Evolutionary conservation across 2,888 invertebrate genomes (phyloP).

Genomic region (Rhaphigaster nebulosa): DNA sequence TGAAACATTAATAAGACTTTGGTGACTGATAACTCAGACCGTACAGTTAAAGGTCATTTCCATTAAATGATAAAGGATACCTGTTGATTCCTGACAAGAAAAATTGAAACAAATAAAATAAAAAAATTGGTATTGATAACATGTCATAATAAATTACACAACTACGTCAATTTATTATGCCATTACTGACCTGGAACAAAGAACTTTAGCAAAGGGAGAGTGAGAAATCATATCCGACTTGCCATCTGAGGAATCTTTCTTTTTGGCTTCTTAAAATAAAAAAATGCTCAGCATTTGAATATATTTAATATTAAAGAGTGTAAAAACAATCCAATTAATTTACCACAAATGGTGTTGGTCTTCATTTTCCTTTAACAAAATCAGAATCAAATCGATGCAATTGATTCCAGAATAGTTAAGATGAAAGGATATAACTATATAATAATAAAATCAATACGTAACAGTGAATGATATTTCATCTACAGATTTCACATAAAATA

Average conservation of each 20-base stretch:
- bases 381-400: not conserved
- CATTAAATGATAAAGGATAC: not conserved
- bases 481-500: not conserved
- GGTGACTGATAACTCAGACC: not conserved
- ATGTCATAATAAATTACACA: not conserved
- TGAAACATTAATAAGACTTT: conserved; percentile 13
- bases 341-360: not conserved
- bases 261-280: not conserved
- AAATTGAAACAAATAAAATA: conserved; percentile 6
- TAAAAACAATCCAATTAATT: not conserved
- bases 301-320: not conserved
- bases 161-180: not conserved
- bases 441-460: not conserved
- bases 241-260: not conserved
- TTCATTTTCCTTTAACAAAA: not conserved
- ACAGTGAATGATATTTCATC: not conserved
- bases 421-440: not conserved
- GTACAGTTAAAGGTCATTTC: not conserved
- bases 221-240: not conserved
- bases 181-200: conserved; percentile 15
- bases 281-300: not conserved
- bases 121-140: not conserved
- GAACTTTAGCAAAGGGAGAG: not conserved
- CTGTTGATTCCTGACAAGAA: conserved; percentile 18
- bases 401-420: not conserved